Base-by-base conservation (phyloP, 1,140 invertebrate species). In the Amyelois transitella region DNA sequence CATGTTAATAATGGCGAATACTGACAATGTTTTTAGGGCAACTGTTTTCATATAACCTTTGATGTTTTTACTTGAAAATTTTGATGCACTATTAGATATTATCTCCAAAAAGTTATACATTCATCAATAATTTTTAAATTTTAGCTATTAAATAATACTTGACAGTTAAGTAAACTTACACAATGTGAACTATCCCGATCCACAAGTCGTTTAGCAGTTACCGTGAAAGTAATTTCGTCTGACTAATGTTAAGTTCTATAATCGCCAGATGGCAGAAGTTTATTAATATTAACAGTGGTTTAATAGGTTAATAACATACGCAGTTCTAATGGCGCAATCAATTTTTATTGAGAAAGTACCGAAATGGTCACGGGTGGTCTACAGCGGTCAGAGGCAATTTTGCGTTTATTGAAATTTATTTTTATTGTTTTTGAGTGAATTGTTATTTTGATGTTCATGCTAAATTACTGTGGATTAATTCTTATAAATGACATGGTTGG, bases 281-380 rank as follows among this genome's bases (percentile, higher is more conserved):
- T 76, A 79, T 82, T 79, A 77, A 77, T 71, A 74, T 75, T 74
- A 80, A 81, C 60, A 65, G 60, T 72, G 64, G 48, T 68, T 76
- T 79, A 77, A 86, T 82, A 75, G 66, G 71, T 76, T 76, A 77
- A 75, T 79, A 83, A 77, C 64, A 68, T 69, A 70, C 55, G 67
- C 63, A 24, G 66, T 61, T 55, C 64, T 75, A 77, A 81, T 76
- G 61, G 71, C 58, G 62, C 67, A 70, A 83, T 86, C 69, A 81
- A 80, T 80, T 86, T 84, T 81, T 84, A 81, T 86, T 69, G 74
- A 64, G 60, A 63, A 73, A 51, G 66, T 55, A 57, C 62, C 65
- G 61, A 54, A 62, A 62, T 69, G 55, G 53, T 70, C 64, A 60
- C 70, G 76, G 74, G 74, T 79, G 76, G 74, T 64, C 75, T 60